These are phyloP conservation scores for Drosophila obscura DNA, from an alignment of 1,140 invertebrate genomes.

Conservation along the genomic window DNA sequence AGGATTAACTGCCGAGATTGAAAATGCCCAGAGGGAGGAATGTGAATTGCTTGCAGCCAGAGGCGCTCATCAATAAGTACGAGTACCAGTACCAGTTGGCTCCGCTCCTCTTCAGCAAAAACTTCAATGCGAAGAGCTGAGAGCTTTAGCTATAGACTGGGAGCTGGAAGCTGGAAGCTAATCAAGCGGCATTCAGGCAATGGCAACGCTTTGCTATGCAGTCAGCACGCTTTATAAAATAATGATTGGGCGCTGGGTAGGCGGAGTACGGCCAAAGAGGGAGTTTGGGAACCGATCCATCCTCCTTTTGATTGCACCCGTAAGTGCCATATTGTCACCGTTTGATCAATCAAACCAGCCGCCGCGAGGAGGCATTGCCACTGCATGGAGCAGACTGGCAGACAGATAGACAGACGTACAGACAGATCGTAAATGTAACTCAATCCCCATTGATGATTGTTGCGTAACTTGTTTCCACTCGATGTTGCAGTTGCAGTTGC, in stretches of 20 bases:
- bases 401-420: no score
- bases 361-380: constrained; percentile 39
- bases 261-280: constrained; percentile 16
- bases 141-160: not conserved
- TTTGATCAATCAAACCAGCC: constrained; percentile 78
- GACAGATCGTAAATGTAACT: constrained; percentile 78
- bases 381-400: not conserved
- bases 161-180: constrained; percentile 27
- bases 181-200: constrained; percentile 75
- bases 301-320: constrained; percentile 71
- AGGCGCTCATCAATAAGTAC: constrained; percentile 42
- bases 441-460: constrained; percentile 76
- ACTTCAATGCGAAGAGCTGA: not conserved
- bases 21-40: constrained; percentile 59
- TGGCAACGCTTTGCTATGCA: constrained; percentile 80
- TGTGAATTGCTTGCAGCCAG: constrained; percentile 37
- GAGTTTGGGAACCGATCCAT: constrained; percentile 20
- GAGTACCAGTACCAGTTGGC: no score
- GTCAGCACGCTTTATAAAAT: constrained; percentile 81
- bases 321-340: constrained; percentile 82
- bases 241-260: constrained; percentile 50
- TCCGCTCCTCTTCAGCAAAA: not conserved
- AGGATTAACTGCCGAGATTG: constrained; percentile 58
- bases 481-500: constrained; percentile 26
- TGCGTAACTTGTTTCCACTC: constrained; percentile 73